phyloP scores from a whole-genome alignment of 2,113 vertebrate species.

The Reinhardtius hippoglossoides region DNA sequence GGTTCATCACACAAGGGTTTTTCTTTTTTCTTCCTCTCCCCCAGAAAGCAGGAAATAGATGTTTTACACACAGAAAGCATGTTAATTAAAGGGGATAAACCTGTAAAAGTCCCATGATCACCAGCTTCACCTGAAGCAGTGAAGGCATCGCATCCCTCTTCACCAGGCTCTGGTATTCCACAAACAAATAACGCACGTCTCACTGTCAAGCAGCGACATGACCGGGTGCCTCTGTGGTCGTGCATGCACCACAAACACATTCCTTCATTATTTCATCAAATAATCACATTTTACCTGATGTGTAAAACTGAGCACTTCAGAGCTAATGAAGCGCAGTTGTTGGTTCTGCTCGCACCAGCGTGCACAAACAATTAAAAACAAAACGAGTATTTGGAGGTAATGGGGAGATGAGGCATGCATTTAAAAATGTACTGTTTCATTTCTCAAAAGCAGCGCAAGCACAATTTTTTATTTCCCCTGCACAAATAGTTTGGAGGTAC shows the following conservation, averaged over 20 bases:
- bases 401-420: neutral
- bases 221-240: too few species aligned
- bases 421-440: neutral
- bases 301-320: neutral
- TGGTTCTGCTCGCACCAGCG: neutral
- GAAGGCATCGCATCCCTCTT: neutral
- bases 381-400: neutral
- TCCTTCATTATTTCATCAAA: too few species aligned
- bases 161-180: too few species aligned
- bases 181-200: too few species aligned
- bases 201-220: too few species aligned
- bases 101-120: neutral
- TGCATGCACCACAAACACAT: too few species aligned
- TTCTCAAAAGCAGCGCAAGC: neutral
- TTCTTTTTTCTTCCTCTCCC: neutral
- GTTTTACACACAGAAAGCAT: neutral
- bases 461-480: neutral
- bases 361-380: neutral
- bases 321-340: neutral
- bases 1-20: neutral
- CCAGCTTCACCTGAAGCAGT: neutral
- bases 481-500: too few species aligned
- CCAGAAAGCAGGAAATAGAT: neutral
- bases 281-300: neutral
- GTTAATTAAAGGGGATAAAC: neutral